Evolutionary conservation across 1,140 invertebrate genomes (phyloP).

Genomic region (Drosophila sturtevanti): DNA sequence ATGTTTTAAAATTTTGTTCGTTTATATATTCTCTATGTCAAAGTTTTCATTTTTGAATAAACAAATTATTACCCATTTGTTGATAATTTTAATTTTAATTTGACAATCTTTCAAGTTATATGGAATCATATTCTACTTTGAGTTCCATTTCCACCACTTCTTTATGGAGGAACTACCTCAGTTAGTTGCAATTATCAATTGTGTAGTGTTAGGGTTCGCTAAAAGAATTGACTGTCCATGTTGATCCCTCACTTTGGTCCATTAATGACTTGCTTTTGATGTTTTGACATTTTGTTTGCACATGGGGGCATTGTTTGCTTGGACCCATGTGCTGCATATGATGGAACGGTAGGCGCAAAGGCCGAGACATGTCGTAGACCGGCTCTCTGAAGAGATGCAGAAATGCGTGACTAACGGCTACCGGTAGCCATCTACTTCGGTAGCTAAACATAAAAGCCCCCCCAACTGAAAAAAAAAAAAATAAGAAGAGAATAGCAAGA

Average conservation of each 20-base stretch:
- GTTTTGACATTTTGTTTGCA: conserved; percentile 73
- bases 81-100: too few species aligned
- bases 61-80: too few species aligned
- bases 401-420: conserved; percentile 80
- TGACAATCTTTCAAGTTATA: neutral
- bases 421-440: conserved; percentile 80
- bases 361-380: conserved; percentile 12
- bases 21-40: too few species aligned
- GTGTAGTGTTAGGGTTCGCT: neutral
- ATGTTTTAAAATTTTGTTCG: too few species aligned
- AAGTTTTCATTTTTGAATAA: too few species aligned
- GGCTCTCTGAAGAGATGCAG: conserved; percentile 62
- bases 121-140: neutral
- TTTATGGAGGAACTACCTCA: neutral
- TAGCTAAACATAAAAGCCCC: conserved; percentile 75
- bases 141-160: neutral
- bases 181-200: conserved; percentile 15
- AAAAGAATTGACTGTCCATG: neutral
- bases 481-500: conserved; percentile 34
- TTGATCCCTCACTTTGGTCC: conserved; percentile 51
- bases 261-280: conserved; percentile 78
- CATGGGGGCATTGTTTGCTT: conserved; percentile 56
- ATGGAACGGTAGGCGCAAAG: conserved; percentile 9
- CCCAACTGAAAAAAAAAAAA: neutral
- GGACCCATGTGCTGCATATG: conserved; percentile 36